phyloP scores from a whole-genome alignment of 2,113 vertebrate genomes.

The Peromyscus polionotus region DNA sequence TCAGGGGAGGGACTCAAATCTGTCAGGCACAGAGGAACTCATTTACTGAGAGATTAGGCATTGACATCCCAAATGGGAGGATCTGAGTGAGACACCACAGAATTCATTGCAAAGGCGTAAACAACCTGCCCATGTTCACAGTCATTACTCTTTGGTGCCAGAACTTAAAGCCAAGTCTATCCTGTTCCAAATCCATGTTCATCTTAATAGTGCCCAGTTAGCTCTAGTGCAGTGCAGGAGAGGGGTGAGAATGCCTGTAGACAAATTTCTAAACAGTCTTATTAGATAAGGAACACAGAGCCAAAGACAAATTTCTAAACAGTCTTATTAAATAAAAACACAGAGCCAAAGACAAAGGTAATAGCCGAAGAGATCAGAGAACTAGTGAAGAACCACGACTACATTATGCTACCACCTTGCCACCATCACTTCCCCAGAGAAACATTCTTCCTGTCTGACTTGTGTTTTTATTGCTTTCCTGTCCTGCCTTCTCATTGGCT shows the following conservation, averaged over 20 bases:
- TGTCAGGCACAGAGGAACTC: not conserved
- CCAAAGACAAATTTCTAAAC: no score
- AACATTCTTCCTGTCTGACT: no score
- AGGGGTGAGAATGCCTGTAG: not conserved
- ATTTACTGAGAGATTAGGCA: not conserved
- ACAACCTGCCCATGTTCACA: not conserved
- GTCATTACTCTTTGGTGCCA: not conserved
- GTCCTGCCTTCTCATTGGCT: no score
- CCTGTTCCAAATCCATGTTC: conserved; percentile 9
- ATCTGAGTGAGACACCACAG: not conserved
- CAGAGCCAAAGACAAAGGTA: no score
- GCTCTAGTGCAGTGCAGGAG: not conserved
- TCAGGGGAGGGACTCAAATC: not conserved
- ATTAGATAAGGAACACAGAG: no score
- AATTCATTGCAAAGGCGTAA: not conserved
- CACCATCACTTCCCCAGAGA: no score
- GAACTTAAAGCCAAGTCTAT: not conserved
- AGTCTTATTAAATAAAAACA: no score
- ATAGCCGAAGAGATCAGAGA: no score
- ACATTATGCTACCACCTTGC: no score
- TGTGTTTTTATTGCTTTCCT: no score
- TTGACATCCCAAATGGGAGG: not conserved
- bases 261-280: no score
- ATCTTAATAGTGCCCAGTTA: not conserved
- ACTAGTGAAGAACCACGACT: no score